Conservation (phyloP, 1,140 invertebrate species). For the Elymnias hypermnestra region DNA sequence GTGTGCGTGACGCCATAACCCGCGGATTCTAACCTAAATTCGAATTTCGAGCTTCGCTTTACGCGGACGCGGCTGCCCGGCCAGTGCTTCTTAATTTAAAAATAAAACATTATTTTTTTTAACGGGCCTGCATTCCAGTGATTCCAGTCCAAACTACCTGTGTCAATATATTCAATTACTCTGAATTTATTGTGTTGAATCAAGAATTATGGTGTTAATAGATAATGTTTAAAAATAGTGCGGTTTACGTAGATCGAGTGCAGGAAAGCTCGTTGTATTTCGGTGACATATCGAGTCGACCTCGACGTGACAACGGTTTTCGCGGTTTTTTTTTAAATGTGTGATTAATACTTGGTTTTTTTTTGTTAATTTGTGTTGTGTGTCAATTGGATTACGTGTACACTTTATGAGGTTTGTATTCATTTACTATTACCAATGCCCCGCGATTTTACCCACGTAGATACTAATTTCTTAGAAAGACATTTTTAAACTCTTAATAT, state of each 20-base stretch:
- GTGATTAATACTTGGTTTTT: conserved; percentile 20
- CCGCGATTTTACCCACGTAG: no score
- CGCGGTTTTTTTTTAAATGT: conserved; percentile 34
- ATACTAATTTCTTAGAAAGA: no score
- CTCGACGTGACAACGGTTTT: conserved; percentile 37
- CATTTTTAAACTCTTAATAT: no score
- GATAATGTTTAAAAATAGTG: conserved; percentile 54
- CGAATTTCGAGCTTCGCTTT: conserved; percentile 61
- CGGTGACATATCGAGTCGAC: conserved; percentile 44
- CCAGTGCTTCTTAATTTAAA: conserved; percentile 53
- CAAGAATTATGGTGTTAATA: conserved; percentile 11
- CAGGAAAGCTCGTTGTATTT: conserved; percentile 33
- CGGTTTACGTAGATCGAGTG: conserved; percentile 25
- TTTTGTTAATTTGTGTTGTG: conserved; percentile 15
- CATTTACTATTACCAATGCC: no score
- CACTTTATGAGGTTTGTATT: conserved; percentile 17
- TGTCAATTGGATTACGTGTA: conserved; percentile 20
- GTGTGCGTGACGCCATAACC: conserved; percentile 66
- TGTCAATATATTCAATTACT: no score
- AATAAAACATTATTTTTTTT: conserved; percentile 50
- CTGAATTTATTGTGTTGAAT: background rate
- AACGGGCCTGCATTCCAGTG: conserved; percentile 33
- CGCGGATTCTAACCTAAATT: conserved; percentile 70
- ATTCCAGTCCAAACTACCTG: no score
- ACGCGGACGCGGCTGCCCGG: conserved; percentile 51